Percentiles rank a stretch among this genome's conserved stretches.
Conservation (phyloP, 2,797 vertebrate genomes). For the Brachymystax lenok region DNA sequence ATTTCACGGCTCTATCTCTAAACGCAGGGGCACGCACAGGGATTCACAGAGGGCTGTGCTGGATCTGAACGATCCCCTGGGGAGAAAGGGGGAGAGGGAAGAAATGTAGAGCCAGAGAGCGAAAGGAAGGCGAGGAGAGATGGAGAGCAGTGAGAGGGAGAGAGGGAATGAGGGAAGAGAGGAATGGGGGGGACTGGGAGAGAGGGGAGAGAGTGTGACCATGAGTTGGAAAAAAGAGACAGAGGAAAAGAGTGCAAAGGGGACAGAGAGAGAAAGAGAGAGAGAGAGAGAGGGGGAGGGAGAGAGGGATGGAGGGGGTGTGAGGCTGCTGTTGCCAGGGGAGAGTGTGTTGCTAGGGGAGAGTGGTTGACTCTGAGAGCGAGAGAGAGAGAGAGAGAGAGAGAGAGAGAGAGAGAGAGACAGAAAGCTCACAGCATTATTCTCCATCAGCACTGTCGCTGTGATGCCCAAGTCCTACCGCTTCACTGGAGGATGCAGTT, state of each 20-base stretch:
- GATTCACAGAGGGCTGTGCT: constrained; percentile 29
- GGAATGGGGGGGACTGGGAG: background rate
- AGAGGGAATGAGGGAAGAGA: constrained; percentile 16
- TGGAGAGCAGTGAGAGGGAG: background rate
- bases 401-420: constrained; percentile 30
- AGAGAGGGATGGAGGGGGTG: constrained; percentile 34
- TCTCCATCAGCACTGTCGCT: constrained; percentile 76
- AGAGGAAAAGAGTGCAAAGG: constrained; percentile 31
- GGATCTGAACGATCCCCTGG: constrained; percentile 21
- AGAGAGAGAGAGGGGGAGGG: constrained; percentile 32
- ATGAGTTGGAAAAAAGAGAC: constrained; percentile 44
- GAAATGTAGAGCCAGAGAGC: constrained; percentile 20
- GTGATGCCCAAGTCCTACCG: constrained; percentile 67
- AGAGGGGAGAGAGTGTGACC: constrained; percentile 20
- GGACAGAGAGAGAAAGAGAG: constrained; percentile 34
- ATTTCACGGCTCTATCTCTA: constrained; percentile 26
- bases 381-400: background rate
- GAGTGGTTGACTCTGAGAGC: constrained; percentile 49
- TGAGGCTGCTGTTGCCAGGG: constrained; percentile 74
- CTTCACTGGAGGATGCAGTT: constrained; percentile 76
- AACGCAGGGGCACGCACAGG: constrained; percentile 20
- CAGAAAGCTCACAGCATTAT: constrained; percentile 67
- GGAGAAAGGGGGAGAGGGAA: constrained; percentile 11
- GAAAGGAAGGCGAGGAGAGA: constrained; percentile 12
- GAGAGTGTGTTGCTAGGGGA: constrained; percentile 75